Evolutionary conservation across 2,113 vertebrate species (phyloP).

Genomic region (Saguinus midas): DNA sequence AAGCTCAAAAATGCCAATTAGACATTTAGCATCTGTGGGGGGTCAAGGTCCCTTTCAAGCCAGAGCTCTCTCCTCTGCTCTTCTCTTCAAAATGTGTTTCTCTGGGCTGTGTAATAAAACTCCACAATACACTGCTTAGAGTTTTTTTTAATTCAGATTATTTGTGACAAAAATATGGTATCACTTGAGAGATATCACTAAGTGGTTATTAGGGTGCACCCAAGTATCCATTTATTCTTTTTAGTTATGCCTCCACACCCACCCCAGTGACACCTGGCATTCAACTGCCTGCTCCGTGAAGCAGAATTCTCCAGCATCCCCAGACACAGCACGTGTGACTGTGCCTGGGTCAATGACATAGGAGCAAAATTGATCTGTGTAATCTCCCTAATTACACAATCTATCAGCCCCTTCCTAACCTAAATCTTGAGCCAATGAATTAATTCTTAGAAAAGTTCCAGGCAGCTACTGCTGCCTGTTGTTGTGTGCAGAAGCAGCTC

Average conservation of each 20-base stretch:
- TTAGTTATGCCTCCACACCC: background rate
- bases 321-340: background rate
- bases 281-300: rapidly evolving
- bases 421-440: background rate
- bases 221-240: background rate
- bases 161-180: background rate
- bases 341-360: background rate
- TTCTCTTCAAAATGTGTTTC: background rate
- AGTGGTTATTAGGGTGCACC: background rate
- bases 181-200: background rate
- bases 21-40: background rate
- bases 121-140: background rate
- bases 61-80: background rate
- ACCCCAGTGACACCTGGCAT: background rate
- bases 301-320: background rate
- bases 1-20: background rate
- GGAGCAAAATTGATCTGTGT: background rate
- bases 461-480: background rate
- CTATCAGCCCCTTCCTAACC: background rate
- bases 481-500: background rate
- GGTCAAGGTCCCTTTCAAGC: background rate
- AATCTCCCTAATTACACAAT: background rate
- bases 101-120: background rate
- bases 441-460: background rate
- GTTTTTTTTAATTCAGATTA: background rate